Conservation (phyloP, 2,113 vertebrate genomes). For the Silurus asotus region DNA sequence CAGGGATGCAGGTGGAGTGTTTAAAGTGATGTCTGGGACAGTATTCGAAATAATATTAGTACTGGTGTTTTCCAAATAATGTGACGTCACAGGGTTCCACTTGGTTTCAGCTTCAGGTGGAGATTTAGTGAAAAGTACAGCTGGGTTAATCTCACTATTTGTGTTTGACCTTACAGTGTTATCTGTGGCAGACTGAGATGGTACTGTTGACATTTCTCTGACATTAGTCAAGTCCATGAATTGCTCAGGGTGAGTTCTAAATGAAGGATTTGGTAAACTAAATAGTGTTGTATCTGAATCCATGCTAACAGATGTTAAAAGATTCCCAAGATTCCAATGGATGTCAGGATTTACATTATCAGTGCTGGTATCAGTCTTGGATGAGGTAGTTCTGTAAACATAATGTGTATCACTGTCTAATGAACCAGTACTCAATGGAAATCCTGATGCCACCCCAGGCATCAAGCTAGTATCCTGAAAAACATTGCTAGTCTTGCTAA, state of each 20-base stretch:
- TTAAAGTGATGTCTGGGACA: slow-evolving; percentile 14
- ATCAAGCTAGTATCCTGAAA: not conserved
- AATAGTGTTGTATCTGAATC: not conserved
- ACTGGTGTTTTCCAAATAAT: not conserved
- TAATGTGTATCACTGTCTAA: not conserved
- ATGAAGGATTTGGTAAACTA: not conserved
- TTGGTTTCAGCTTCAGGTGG: slow-evolving; percentile 25
- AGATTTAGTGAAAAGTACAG: slow-evolving; percentile 2
- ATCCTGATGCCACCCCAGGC: not conserved
- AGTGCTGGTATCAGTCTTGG: not conserved
- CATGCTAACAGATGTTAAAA: slow-evolving; percentile 15
- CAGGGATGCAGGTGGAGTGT: not conserved
- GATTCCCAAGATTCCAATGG: not conserved
- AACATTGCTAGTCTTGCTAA: not conserved
- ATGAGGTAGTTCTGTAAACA: not conserved
- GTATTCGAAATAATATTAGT: slow-evolving; percentile 17
- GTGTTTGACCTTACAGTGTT: not conserved
- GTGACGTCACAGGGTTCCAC: slow-evolving; percentile 20
- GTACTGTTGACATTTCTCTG: not conserved
- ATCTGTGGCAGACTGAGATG: not conserved
- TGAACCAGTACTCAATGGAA: not conserved
- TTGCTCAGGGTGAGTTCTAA: not conserved
- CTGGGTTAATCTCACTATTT: slow-evolving; percentile 11
- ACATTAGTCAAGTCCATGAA: not conserved
- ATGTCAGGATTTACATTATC: not conserved